Percentiles rank a stretch among this genome's conserved stretches.
Conservation (phyloP, 2,888 invertebrate species). For the Callyntrura sp. region DNA sequence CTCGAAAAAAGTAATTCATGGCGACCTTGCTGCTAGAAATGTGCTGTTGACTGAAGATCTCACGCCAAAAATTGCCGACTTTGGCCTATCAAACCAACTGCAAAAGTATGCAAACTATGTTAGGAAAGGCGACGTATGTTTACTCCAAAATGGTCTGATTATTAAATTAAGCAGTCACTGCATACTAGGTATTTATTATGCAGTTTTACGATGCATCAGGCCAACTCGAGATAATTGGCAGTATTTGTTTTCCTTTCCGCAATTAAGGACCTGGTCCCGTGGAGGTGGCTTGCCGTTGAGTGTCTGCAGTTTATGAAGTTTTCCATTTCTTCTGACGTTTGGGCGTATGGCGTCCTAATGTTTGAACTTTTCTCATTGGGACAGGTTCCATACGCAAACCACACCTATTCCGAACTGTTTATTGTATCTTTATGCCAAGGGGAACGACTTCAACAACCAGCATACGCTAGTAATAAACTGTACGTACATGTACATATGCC, state of each 20-base stretch:
- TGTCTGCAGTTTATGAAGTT: conserved; percentile 62
- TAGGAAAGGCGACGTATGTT: conserved; percentile 52
- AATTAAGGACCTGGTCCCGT: conserved; percentile 66
- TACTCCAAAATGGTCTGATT: too few species aligned
- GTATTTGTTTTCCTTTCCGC: too few species aligned
- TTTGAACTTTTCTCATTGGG: conserved; percentile 68
- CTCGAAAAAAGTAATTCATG: conserved; percentile 68
- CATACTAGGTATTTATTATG: not conserved
- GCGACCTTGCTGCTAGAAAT: conserved; percentile 69
- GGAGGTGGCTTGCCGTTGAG: conserved; percentile 66
- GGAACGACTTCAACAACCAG: conserved; percentile 40
- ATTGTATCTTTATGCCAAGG: conserved; percentile 55
- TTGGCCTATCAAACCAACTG: conserved; percentile 62
- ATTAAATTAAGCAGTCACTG: not conserved
- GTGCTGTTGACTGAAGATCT: conserved; percentile 52
- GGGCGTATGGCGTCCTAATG: conserved; percentile 64
- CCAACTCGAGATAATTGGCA: too few species aligned
- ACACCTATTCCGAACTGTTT: conserved; percentile 56
- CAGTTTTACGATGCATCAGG: too few species aligned
- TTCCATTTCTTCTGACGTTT: conserved; percentile 64
- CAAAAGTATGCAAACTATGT: conserved; percentile 65
- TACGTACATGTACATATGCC: too few species aligned
- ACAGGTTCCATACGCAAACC: conserved; percentile 48
- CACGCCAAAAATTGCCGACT: conserved; percentile 63
- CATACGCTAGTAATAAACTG: conserved; percentile 47